phyloP scores from a whole-genome alignment of 2,113 vertebrate species.

The Xiphophorus couchianus region DNA sequence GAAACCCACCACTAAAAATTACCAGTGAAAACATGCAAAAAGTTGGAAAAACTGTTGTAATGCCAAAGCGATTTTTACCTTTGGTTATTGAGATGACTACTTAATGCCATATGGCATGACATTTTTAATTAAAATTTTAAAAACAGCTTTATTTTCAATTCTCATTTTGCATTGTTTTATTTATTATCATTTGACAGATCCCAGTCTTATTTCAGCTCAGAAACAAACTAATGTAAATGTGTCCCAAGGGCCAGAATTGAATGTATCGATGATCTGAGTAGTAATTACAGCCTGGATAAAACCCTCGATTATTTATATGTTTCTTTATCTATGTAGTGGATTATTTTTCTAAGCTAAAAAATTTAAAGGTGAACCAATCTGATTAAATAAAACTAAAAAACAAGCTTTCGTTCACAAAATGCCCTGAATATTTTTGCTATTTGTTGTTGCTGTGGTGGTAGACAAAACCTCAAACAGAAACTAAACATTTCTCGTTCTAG shows the following conservation, averaged over 20 bases:
- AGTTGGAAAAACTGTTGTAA: neutral
- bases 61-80: neutral
- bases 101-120: too few species aligned
- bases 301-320: too few species aligned
- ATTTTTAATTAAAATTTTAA: neutral
- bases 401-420: constrained; percentile 25
- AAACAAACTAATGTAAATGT: neutral
- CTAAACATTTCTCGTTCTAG: constrained; percentile 34
- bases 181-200: neutral
- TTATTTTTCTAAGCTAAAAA: neutral
- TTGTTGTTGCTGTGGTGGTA: constrained; percentile 58
- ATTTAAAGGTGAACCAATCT: neutral
- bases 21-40: neutral
- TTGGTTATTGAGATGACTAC: too few species aligned
- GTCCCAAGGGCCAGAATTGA: too few species aligned
- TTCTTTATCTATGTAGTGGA: too few species aligned
- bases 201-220: neutral
- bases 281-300: too few species aligned
- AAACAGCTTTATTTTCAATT: neutral
- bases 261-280: too few species aligned
- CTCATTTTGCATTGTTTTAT: neutral
- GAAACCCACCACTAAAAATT: neutral
- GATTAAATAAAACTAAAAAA: constrained; percentile 13
- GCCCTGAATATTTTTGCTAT: constrained; percentile 2
- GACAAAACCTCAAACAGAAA: constrained; percentile 47